Evolutionary conservation across 2,113 vertebrate species (phyloP).

Genomic region (Porphyrio hochstetteri): DNA sequence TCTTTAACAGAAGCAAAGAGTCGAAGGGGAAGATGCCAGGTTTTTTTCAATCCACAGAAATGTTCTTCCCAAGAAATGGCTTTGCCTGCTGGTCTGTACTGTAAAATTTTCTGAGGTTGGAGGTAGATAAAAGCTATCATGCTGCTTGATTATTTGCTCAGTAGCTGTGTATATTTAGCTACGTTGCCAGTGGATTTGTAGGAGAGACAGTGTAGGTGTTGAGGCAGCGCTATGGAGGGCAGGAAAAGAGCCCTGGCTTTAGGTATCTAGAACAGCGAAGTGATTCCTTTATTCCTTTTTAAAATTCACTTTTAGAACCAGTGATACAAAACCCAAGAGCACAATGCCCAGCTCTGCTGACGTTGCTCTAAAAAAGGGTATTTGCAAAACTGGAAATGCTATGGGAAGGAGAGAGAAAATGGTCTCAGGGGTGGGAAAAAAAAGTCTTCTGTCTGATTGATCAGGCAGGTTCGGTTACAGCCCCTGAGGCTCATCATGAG

Average conservation of each 20-base stretch:
- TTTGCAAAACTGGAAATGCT: not conserved
- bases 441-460: not conserved
- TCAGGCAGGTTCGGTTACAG: not conserved
- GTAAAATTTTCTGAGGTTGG: not conserved
- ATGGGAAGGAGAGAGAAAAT: not conserved
- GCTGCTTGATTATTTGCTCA: not conserved
- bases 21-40: not conserved
- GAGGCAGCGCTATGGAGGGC: not conserved
- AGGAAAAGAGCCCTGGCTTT: not conserved
- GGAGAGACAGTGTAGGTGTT: not conserved
- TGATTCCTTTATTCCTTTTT: not conserved
- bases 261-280: not conserved
- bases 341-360: fast-evolving
- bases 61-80: not conserved
- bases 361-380: not conserved
- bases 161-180: fast-evolving
- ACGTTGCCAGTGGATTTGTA: not conserved
- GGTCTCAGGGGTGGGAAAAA: not conserved
- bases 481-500: fast-evolving
- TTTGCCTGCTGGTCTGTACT: fast-evolving
- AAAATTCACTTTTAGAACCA: not conserved
- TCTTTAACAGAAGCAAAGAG: not conserved
- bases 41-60: not conserved
- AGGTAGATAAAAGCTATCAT: not conserved
- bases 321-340: not conserved